phyloP scores from a whole-genome alignment of 35 echinoderm and acorn worm species.

The Stichopus chloronotus region DNA sequence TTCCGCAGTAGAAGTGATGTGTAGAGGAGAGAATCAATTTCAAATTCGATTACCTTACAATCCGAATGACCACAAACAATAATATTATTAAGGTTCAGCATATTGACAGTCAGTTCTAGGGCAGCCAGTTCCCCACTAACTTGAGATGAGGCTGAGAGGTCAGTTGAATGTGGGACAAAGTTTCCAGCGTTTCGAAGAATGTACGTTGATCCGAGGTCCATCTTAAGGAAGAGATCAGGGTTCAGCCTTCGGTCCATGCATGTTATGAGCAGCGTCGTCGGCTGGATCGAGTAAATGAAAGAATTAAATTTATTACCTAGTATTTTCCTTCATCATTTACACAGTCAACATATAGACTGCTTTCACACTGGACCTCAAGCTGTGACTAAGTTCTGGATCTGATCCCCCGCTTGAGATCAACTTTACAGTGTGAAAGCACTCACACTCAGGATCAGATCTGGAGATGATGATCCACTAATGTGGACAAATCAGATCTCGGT shows the following conservation, averaged over 20 bases:
- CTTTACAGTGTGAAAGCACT: no score
- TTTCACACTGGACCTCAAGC: no score
- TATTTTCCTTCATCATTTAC: no score
- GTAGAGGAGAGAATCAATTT: no score
- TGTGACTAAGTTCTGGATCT: no score
- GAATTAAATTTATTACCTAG: no score
- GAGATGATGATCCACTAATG: no score
- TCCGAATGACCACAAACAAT: slow-evolving; percentile 73
- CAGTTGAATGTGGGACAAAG: slow-evolving; percentile 59
- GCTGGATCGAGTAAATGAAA: background rate
- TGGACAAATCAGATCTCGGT: no score
- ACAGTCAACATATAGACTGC: no score
- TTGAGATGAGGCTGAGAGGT: background rate
- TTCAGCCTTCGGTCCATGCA: slow-evolving; percentile 73
- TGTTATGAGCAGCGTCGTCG: slow-evolving; percentile 57
- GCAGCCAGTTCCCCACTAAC: slow-evolving; percentile 44
- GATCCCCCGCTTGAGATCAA: no score
- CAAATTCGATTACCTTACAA: slow-evolving; percentile 46
- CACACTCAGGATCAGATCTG: no score
- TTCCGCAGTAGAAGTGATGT: no score
- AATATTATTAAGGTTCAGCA: slow-evolving; percentile 49
- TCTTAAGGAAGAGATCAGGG: slow-evolving; percentile 46
- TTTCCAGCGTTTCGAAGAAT: slow-evolving; percentile 73
- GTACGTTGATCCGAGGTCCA: slow-evolving; percentile 53
- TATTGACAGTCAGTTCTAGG: slow-evolving; percentile 56